Percentiles rank a stretch among this genome's conserved stretches.
Conservation (phyloP, 2,113 vertebrate genomes). For the Balaenoptera acutorostrata region DNA sequence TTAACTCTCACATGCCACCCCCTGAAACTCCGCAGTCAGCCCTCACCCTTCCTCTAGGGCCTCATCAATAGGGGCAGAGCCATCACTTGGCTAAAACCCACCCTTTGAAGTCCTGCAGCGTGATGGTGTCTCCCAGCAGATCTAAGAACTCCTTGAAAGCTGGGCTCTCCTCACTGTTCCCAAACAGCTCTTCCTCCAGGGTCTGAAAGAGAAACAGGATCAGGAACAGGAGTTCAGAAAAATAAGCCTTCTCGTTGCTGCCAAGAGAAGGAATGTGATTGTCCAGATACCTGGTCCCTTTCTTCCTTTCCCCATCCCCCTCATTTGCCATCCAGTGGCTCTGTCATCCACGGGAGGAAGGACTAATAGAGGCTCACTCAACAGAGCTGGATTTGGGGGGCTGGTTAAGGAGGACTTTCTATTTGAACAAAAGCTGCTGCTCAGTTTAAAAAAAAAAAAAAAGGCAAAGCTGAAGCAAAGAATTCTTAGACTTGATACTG, state of each 20-base stretch:
- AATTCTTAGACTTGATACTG: background rate
- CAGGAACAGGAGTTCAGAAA: background rate
- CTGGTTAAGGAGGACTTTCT: background rate
- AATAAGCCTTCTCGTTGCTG: background rate
- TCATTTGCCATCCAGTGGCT: background rate
- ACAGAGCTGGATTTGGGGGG: background rate
- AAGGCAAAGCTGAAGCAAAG: background rate
- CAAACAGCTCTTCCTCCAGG: conserved; percentile 93
- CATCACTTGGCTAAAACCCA: conserved; percentile 68
- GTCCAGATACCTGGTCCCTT: background rate
- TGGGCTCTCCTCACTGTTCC: conserved; percentile 91
- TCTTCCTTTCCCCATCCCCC: background rate
- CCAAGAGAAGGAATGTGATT: background rate
- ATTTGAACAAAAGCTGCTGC: background rate
- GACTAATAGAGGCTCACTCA: background rate
- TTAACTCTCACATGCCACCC: background rate
- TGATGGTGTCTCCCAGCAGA: conserved; percentile 91
- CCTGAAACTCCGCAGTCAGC: background rate
- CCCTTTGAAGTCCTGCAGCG: conserved; percentile 96
- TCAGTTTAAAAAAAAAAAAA: background rate
- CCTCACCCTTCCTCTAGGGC: background rate
- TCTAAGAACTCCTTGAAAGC: conserved; percentile 91
- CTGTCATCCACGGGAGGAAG: background rate
- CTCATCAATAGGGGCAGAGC: background rate
- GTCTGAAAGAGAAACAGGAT: conserved; percentile 79